These are phyloP conservation scores for Anthonomus grandis DNA, from an alignment of 1,140 invertebrate species.

Conservation along the genomic window DNA sequence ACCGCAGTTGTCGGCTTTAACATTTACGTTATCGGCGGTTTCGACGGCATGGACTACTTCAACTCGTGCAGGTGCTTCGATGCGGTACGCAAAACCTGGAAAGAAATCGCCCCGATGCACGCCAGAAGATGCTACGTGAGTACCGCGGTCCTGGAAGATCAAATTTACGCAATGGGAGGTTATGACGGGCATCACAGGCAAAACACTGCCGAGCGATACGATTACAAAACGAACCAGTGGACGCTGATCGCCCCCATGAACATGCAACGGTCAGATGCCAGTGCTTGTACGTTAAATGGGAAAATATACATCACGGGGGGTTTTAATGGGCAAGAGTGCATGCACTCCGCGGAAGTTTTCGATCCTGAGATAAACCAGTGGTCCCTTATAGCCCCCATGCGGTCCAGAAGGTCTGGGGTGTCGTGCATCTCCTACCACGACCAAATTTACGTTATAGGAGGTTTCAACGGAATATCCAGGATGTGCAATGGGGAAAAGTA, in stretches of 20 bases:
- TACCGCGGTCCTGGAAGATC: conserved; percentile 58
- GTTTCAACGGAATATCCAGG: conserved; percentile 68
- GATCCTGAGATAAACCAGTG: conserved; percentile 81
- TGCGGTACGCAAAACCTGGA: conserved; percentile 61
- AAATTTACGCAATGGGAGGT: conserved; percentile 74
- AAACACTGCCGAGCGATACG: conserved; percentile 72
- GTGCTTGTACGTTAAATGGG: conserved; percentile 60
- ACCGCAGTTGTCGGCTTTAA: conserved; percentile 62
- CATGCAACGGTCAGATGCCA: conserved; percentile 66
- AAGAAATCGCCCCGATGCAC: conserved; percentile 65
- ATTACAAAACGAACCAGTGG: conserved; percentile 65
- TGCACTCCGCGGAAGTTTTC: conserved; percentile 83
- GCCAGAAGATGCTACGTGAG: conserved; percentile 64
- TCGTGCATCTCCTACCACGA: conserved; percentile 68
- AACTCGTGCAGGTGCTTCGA: conserved; percentile 65
- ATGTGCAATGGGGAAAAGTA: conserved; percentile 69
- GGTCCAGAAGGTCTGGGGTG: conserved; percentile 72
- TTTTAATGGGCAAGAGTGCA: conserved; percentile 85
- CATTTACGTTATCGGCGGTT: conserved; percentile 70
- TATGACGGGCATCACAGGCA: conserved; percentile 71
- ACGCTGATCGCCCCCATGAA: conserved; percentile 62
- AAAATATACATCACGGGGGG: conserved; percentile 83
- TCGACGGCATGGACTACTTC: conserved; percentile 63
- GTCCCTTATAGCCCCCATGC: conserved; percentile 79
- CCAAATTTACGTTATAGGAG: conserved; percentile 72